phyloP scores from a whole-genome alignment of 1,140 invertebrate species.

The Lepidurus couesii region DNA sequence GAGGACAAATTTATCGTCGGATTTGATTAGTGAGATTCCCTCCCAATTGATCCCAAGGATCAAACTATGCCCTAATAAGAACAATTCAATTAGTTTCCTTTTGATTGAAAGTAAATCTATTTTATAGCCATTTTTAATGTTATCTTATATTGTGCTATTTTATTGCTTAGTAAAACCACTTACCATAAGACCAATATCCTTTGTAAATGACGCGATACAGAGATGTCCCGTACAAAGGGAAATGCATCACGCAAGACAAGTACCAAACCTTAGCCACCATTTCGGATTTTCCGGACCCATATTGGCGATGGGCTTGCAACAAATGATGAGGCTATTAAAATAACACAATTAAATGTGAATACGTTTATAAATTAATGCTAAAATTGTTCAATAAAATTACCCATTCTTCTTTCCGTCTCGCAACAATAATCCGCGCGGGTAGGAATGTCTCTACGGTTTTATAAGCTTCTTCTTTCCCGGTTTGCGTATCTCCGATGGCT shows the following conservation, averaged over 20 bases:
- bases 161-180: slow-evolving; percentile 35
- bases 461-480: slow-evolving; percentile 50
- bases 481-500: slow-evolving; percentile 73
- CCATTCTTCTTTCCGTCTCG: slow-evolving; percentile 71
- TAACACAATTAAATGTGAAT: neutral
- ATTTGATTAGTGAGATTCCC: slow-evolving; percentile 79
- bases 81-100: neutral
- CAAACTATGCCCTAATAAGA: slow-evolving; percentile 49
- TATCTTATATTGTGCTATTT: neutral
- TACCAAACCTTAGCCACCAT: slow-evolving; percentile 89
- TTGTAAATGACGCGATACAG: slow-evolving; percentile 87
- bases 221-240: slow-evolving; percentile 89
- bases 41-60: slow-evolving; percentile 86
- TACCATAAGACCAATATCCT: slow-evolving; percentile 83
- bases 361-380: neutral
- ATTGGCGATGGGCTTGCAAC: slow-evolving; percentile 78
- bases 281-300: slow-evolving; percentile 82
- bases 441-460: slow-evolving; percentile 72
- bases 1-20: slow-evolving; percentile 81
- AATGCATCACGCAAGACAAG: slow-evolving; percentile 94
- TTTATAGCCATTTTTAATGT: neutral
- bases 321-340: slow-evolving; percentile 44
- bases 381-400: slow-evolving; percentile 41
- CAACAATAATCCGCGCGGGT: slow-evolving; percentile 66
- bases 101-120: too few relatives aligned